Conservation (phyloP, 2,113 vertebrate species). For the Laticauda laticaudata region DNA sequence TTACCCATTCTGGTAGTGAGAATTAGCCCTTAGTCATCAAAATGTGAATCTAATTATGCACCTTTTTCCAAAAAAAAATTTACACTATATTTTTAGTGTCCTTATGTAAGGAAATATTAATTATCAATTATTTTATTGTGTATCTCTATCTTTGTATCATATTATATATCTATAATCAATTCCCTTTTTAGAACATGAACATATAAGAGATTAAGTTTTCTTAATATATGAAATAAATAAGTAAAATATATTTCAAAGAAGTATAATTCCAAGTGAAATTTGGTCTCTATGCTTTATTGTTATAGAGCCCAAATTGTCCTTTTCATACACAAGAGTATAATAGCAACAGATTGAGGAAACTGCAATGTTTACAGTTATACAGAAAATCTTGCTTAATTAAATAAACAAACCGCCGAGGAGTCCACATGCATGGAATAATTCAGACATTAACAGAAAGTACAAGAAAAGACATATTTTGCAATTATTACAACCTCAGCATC, state of each 20-base stretch:
- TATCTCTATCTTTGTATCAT: not conserved
- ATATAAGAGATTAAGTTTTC: not conserved
- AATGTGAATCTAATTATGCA: not conserved
- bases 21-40: not conserved
- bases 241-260: not conserved
- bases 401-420: not conserved
- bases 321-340: not conserved
- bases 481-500: not conserved
- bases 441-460: not conserved
- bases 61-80: not conserved
- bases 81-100: not conserved
- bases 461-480: not conserved
- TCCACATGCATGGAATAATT: not conserved
- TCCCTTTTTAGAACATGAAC: not conserved
- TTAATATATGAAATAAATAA: not conserved
- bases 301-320: not conserved
- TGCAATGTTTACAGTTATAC: not conserved
- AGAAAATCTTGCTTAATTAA: not conserved
- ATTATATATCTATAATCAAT: not conserved
- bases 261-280: not conserved
- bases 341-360: not conserved
- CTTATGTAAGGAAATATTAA: not conserved
- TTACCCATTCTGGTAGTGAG: not conserved
- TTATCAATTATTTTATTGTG: not conserved
- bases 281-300: not conserved